Conservation (phyloP, 2,797 vertebrate species). For the Phataginus tricuspis region DNA sequence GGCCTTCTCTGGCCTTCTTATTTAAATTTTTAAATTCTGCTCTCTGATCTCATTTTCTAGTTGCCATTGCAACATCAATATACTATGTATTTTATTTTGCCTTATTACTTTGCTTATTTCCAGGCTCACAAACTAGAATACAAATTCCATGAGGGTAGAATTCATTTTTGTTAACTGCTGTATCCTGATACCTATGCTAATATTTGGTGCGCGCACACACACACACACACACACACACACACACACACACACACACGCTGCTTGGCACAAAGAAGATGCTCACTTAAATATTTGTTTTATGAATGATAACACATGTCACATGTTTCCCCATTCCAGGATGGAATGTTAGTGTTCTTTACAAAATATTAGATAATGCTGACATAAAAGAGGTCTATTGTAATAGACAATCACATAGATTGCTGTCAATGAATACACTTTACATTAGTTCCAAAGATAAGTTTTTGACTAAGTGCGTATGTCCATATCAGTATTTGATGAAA, state of each 20-base stretch:
- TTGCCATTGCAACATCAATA: not conserved
- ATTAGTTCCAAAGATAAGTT: not conserved
- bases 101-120: not conserved
- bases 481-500: not conserved
- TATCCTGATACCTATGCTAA: not conserved
- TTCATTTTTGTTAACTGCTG: not conserved
- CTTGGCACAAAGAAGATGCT: not conserved
- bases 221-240: not conserved
- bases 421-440: not conserved
- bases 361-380: not conserved
- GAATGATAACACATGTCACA: not conserved
- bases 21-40: not conserved
- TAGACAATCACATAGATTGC: not conserved
- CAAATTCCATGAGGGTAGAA: not conserved
- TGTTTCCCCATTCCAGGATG: not conserved
- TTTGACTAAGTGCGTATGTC: not conserved
- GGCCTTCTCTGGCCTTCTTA: not conserved
- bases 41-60: not conserved
- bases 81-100: not conserved
- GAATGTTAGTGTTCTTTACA: not conserved
- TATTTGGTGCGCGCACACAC: not conserved
- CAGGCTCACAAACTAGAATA: not conserved
- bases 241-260: not conserved
- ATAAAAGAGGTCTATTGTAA: not conserved
- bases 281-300: conserved; percentile 19